A percentile compares a stretch with the other conserved stretches of the same genome.
phyloP scores from a whole-genome alignment of 2,113 vertebrate species.

The Rousettus leschenaultii region DNA sequence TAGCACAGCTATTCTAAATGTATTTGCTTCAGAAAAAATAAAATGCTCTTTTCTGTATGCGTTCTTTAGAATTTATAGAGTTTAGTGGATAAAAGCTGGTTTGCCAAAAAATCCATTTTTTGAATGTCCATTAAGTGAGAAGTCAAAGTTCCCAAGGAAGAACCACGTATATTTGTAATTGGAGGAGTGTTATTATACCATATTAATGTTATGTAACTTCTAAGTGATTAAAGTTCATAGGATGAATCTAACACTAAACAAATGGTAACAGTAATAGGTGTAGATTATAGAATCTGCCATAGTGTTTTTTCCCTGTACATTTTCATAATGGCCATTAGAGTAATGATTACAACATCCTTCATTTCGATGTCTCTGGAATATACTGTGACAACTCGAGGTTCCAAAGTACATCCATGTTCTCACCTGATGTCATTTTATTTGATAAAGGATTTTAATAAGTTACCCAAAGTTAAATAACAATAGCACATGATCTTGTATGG shows the following conservation, averaged over 20 bases:
- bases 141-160: not conserved
- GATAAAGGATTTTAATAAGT: slow-evolving; percentile 70
- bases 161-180: not conserved
- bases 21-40: not conserved
- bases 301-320: slow-evolving; percentile 48
- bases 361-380: slow-evolving; percentile 50
- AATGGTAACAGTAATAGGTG: not conserved
- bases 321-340: slow-evolving; percentile 53
- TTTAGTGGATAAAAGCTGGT: not conserved
- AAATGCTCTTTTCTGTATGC: not conserved
- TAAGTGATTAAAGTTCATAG: not conserved
- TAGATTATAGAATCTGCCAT: not conserved
- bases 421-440: slow-evolving; percentile 65
- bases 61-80: not conserved
- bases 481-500: slow-evolving; percentile 67
- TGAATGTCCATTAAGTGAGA: not conserved
- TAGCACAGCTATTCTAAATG: slow-evolving; percentile 10
- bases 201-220: not conserved
- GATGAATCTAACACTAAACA: not conserved
- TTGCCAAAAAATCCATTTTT: not conserved
- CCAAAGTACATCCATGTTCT: slow-evolving; percentile 61
- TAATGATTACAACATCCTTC: slow-evolving; percentile 35
- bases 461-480: slow-evolving; percentile 71
- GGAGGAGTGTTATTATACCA: not conserved
- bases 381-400: slow-evolving; percentile 9